These are phyloP conservation scores for Lepidochrysops patricia DNA, from an alignment of 2,888 invertebrate species.

Conservation along the genomic window DNA sequence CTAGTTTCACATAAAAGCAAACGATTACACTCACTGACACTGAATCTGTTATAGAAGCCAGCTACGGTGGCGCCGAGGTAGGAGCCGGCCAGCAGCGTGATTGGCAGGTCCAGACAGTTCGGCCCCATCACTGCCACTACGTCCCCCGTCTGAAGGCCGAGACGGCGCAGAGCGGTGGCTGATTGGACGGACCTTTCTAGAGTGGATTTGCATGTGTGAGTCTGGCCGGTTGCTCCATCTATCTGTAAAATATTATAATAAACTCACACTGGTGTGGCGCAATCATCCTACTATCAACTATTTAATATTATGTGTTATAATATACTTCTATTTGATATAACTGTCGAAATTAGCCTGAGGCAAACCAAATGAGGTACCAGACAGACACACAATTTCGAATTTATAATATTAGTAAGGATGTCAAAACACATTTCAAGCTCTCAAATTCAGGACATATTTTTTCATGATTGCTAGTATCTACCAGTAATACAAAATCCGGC, in stretches of 20 bases:
- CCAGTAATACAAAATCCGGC: conserved; percentile 37
- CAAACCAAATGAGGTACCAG: no score
- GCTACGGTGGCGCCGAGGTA: conserved; percentile 53
- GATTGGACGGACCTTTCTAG: conserved; percentile 49
- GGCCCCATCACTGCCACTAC: conserved; percentile 61
- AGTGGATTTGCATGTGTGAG: conserved; percentile 50
- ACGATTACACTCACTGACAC: conserved; percentile 36
- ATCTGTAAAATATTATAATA: conserved; percentile 34
- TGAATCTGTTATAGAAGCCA: conserved; percentile 43
- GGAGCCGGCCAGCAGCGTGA: conserved; percentile 62
- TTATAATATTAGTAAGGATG: no score
- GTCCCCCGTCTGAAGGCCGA: conserved; percentile 52
- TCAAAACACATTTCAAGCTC: no score
- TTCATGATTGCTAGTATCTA: no score
- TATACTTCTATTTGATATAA: no score
- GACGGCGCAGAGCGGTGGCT: conserved; percentile 47
- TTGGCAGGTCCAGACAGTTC: conserved; percentile 55
- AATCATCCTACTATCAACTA: no score
- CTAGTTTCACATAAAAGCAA: no score
- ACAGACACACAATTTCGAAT: no score
- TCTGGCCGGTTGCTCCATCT: conserved; percentile 49
- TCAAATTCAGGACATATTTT: no score
- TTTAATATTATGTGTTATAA: no score
- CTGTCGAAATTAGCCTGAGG: no score
- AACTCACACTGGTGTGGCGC: no score